Percentiles rank a stretch among this genome's conserved stretches.
phyloP scores from a whole-genome alignment of 1,140 invertebrate species.

The Pseudomyrmex concolor region DNA sequence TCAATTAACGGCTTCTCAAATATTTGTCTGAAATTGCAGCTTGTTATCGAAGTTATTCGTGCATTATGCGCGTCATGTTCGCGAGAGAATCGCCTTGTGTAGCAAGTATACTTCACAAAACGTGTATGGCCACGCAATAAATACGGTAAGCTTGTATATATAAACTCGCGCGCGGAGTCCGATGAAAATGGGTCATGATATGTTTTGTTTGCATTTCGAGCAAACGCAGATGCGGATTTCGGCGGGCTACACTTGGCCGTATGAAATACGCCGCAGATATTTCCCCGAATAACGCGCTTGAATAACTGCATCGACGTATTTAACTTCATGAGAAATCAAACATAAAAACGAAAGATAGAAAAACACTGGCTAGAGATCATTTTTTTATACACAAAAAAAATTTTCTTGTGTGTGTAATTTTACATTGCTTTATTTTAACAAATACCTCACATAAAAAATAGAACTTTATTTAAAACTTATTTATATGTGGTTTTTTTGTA shows the following conservation, averaged over 20 bases:
- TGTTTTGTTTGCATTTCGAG: conserved; percentile 50
- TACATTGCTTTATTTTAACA: no score
- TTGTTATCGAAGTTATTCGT: conserved; percentile 43
- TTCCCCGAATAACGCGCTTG: conserved; percentile 9
- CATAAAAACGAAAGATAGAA: no score
- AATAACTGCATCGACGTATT: conserved; percentile 5
- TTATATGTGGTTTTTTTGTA: background rate
- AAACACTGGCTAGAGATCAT: no score
- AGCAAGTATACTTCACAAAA: conserved; percentile 27
- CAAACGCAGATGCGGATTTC: conserved; percentile 20
- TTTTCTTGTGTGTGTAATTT: no score
- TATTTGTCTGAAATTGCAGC: conserved; percentile 65
- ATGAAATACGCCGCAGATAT: conserved; percentile 37
- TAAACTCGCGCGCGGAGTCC: conserved; percentile 8
- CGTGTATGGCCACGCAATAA: conserved; percentile 36
- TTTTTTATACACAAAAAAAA: no score
- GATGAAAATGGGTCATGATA: conserved; percentile 54
- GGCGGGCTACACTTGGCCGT: conserved; percentile 18
- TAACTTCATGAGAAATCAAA: conserved; percentile 18
- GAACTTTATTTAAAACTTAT: background rate
- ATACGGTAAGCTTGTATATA: conserved; percentile 28
- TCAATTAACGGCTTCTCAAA: conserved; percentile 56
- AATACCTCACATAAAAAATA: background rate
- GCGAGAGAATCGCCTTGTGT: background rate
- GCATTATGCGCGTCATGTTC: conserved; percentile 18